These are phyloP conservation scores for Agapornis roseicollis DNA, from an alignment of 2,113 vertebrate species.

Conservation along the genomic window DNA sequence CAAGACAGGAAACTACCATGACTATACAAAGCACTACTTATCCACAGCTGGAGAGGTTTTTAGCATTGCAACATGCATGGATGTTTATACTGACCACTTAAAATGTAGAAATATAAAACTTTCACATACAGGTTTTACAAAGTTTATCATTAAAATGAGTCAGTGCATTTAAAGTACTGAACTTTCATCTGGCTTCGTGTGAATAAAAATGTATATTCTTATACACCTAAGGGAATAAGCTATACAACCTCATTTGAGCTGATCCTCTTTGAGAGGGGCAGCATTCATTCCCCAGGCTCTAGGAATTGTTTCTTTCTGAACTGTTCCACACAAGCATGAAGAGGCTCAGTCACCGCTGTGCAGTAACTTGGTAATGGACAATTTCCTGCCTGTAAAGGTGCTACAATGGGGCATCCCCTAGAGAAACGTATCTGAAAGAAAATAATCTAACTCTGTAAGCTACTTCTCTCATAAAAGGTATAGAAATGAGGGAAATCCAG, in stretches of 20 bases:
- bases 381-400: not conserved
- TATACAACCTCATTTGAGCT: not conserved
- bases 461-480: not conserved
- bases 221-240: not conserved
- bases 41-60: not conserved
- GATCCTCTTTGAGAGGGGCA: rapidly evolving
- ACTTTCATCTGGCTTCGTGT: not conserved
- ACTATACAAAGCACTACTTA: not conserved
- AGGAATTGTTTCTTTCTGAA: not conserved
- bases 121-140: not conserved
- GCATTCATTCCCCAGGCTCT: not conserved
- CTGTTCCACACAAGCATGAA: not conserved
- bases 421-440: not conserved
- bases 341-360: rapidly evolving
- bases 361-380: rapidly evolving
- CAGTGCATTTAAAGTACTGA: not conserved
- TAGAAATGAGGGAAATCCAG: not conserved
- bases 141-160: not conserved
- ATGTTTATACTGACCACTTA: not conserved
- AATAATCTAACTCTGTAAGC: rapidly evolving
- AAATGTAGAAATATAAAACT: not conserved
- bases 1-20: not conserved
- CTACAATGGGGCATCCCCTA: not conserved
- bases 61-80: not conserved
- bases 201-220: not conserved